Base-by-base conservation (phyloP, 2,113 vertebrate genomes). In the Alethe diademata region DNA sequence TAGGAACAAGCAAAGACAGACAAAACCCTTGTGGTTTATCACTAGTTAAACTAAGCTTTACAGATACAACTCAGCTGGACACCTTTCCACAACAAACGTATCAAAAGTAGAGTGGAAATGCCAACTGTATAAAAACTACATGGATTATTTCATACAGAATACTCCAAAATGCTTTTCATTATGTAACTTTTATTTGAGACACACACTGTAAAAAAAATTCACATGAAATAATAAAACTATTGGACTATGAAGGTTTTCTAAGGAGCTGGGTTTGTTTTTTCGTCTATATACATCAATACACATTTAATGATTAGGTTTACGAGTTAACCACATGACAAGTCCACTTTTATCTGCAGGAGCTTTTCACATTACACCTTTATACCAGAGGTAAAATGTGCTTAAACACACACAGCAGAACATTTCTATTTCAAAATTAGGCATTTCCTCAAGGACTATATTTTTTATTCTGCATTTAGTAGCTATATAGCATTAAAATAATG, bases 171-270 rank as follows among this genome's bases (percentile, higher is more conserved):
- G 79, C 88, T 97, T 96, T 98, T 97, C 69, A 97, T 97, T 97
- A 98, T 31, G 95, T 97, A 98, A 97, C 95, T 96, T 98, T 98
- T 98, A 98, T 98, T 99, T 98, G 97, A 98, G 98, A 98, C 81
- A 95, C 97, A 98, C 93, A 92, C 97, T 97, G 86, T 98, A 98
- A 98, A 98, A 51, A 98, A 98, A 97, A 92, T 98, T 97, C 97
- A 98, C 97, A 98, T 89, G 97, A 97, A 97, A 97, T 97, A 98
- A 97, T 98, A 97, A 98, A 97, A 97, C 93, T 91, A 90, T 36
- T 53, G 89, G 91, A 93, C 78, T 74, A 74, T 60, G 69, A 94
- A 78, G 67, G 74, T 58, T 84, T 86, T 80, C 86, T 86, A 78
- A 78, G 79, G 83, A 78, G 28, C 56, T 66, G 79, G 84, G 88